Evolutionary conservation across 1,140 invertebrate genomes (phyloP).

Genomic region (Acarapis woodi): DNA sequence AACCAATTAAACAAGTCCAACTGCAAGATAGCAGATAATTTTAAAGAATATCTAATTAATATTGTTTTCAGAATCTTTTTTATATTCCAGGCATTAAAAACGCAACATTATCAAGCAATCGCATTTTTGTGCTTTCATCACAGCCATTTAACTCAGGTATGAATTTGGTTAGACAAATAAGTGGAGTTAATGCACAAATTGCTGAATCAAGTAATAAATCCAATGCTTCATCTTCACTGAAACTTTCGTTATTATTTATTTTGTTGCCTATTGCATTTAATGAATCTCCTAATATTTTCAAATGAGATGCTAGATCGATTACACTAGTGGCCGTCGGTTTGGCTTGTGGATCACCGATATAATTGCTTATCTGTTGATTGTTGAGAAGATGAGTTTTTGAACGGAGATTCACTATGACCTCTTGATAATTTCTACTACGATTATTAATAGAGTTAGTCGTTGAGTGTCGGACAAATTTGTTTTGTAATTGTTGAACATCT

Average conservation of each 20-base stretch:
- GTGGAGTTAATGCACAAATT: conserved; percentile 62
- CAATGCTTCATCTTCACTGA: conserved; percentile 69
- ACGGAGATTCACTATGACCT: conserved; percentile 1
- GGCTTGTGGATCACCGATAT: conserved; percentile 14
- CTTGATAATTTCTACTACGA: conserved; percentile 18
- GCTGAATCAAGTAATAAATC: conserved; percentile 78
- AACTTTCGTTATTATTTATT: conserved; percentile 71
- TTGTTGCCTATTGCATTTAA: conserved; percentile 68
- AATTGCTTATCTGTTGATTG: too few relatives aligned
- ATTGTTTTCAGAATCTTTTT: too few relatives aligned
- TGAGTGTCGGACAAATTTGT: too few relatives aligned
- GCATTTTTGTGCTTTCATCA: conserved; percentile 31
- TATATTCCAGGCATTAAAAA: conserved; percentile 87
- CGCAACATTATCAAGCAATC: conserved; percentile 70
- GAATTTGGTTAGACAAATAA: conserved; percentile 57
- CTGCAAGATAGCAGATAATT: too few relatives aligned
- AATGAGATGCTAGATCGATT: conserved; percentile 66
- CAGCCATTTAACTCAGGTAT: conserved; percentile 42
- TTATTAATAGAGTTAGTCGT: too few relatives aligned
- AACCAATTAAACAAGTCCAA: too few relatives aligned
- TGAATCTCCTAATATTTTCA: conserved; percentile 70
- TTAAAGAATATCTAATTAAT: too few relatives aligned
- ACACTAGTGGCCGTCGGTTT: conserved; percentile 46
- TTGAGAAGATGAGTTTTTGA: too few relatives aligned
- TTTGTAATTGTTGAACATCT: too few relatives aligned